A percentile compares a stretch with the other conserved stretches of the same genome.
Evolutionary conservation across 2,113 vertebrate species (phyloP).

Genomic region (Psittacula cyanocephala): DNA sequence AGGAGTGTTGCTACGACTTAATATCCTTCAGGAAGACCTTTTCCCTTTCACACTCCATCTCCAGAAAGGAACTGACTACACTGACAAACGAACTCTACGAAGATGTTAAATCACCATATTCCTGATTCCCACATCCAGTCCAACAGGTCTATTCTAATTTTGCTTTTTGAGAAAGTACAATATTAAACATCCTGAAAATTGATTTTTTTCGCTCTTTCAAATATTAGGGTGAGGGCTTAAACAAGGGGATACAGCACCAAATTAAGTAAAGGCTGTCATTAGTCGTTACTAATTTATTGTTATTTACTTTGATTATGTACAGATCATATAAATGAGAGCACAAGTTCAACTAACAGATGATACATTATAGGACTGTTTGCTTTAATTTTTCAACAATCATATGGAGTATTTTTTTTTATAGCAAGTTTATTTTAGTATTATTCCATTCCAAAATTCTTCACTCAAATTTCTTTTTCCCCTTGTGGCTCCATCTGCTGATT

Average conservation of each 20-base stretch:
- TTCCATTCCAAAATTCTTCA: slow-evolving; percentile 61
- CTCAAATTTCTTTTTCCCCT: slow-evolving; percentile 23
- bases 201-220: background rate
- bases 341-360: slow-evolving; percentile 57
- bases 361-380: slow-evolving; percentile 48
- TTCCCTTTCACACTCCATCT: background rate
- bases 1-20: background rate
- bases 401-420: slow-evolving; percentile 60
- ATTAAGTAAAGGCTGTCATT: background rate
- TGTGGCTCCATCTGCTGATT: slow-evolving; percentile 66
- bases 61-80: background rate
- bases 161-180: background rate
- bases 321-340: slow-evolving; percentile 34
- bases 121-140: background rate
- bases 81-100: background rate
- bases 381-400: slow-evolving; percentile 47
- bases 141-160: background rate
- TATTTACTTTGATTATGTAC: slow-evolving; percentile 31
- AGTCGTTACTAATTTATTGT: background rate
- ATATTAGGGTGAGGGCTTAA: background rate
- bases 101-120: background rate
- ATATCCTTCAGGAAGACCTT: background rate
- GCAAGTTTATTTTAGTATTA: slow-evolving; percentile 68
- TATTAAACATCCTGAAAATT: background rate
- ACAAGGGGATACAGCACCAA: background rate